Evolutionary conservation across 2,888 invertebrate genomes (phyloP).

Genomic region (Halictus quadricinctus): DNA sequence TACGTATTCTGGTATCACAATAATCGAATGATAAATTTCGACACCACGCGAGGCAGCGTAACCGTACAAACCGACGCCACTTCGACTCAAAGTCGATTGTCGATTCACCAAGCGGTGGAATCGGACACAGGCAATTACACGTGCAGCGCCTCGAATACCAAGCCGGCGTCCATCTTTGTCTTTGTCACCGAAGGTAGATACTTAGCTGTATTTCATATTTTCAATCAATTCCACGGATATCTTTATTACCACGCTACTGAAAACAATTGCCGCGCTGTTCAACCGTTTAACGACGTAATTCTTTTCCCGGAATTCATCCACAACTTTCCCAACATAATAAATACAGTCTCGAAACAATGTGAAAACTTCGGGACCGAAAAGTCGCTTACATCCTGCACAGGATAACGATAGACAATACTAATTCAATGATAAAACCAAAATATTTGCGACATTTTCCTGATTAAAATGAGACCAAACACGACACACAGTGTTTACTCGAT

Average conservation of each 20-base stretch:
- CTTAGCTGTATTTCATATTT: neutral
- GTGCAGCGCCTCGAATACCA: conserved; percentile 94
- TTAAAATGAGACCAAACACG: too few species aligned
- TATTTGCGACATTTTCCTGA: too few species aligned
- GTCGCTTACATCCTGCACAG: too few species aligned
- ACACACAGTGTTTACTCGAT: too few species aligned
- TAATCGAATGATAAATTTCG: conserved; percentile 96
- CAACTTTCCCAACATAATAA: neutral
- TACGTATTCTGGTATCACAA: conserved; percentile 98
- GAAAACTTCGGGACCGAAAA: neutral
- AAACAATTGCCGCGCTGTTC: neutral
- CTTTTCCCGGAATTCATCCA: neutral
- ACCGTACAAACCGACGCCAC: conserved; percentile 93
- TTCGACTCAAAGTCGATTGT: conserved; percentile 92
- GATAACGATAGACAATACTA: too few species aligned
- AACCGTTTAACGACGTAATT: neutral
- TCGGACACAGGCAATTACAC: conserved; percentile 96
- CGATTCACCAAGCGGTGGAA: conserved; percentile 91
- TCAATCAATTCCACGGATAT: neutral
- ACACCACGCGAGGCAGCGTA: conserved; percentile 91
- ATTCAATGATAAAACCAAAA: too few species aligned
- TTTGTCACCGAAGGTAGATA: conserved; percentile 94
- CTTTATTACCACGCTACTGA: neutral
- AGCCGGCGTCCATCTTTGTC: conserved; percentile 94
- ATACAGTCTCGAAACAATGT: neutral